These are phyloP conservation scores for Cirrhinus mrigala DNA, from an alignment of 2,797 vertebrate genomes.

Conservation along the genomic window DNA sequence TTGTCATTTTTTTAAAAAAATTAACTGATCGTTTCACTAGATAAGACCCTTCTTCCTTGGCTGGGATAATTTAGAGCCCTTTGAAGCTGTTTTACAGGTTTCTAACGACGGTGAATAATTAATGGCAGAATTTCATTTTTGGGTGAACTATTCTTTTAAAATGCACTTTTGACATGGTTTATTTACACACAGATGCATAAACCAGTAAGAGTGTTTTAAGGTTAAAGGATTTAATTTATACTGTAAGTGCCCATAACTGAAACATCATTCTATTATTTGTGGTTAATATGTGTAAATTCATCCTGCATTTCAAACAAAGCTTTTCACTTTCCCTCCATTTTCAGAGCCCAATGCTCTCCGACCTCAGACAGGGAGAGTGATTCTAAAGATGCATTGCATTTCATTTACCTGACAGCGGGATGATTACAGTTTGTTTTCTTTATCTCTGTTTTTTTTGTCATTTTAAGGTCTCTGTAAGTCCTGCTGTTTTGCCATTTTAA, in stretches of 20 bases:
- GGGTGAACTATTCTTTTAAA: background rate
- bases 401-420: constrained; percentile 52
- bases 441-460: constrained; percentile 69
- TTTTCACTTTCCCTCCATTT: constrained; percentile 29
- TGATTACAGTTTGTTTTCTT: constrained; percentile 66
- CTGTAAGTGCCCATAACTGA: background rate
- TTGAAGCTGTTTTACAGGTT: too few species aligned
- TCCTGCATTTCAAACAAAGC: constrained; percentile 49
- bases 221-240: background rate
- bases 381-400: constrained; percentile 52
- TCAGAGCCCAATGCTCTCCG: constrained; percentile 17
- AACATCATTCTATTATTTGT: background rate
- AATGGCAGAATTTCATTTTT: too few species aligned
- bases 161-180: too few species aligned
- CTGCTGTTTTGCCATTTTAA: constrained; percentile 72
- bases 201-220: background rate
- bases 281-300: background rate
- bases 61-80: too few species aligned
- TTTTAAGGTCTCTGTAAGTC: constrained; percentile 70
- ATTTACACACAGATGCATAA: too few species aligned
- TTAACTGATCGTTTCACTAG: too few species aligned
- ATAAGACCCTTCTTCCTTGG: too few species aligned
- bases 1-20: too few species aligned
- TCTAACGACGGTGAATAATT: too few species aligned
- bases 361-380: constrained; percentile 29